These are phyloP conservation scores for Discoglossus pictus DNA, from an alignment of 2,797 vertebrate genomes.

Conservation along the genomic window DNA sequence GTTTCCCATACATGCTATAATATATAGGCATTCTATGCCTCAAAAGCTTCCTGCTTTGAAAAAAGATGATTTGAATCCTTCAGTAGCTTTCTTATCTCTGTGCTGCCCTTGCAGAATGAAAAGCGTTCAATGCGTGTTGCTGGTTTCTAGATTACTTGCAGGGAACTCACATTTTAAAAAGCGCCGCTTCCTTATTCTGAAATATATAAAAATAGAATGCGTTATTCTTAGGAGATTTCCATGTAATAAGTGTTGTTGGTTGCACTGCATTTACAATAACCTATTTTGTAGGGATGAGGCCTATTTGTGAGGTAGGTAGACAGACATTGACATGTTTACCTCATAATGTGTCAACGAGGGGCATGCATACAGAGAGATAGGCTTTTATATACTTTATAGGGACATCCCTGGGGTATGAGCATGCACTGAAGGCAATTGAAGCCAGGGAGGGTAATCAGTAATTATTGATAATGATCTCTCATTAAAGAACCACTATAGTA, in stretches of 20 bases:
- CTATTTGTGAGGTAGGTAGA: no score
- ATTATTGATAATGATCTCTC: no score
- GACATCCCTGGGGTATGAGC: no score
- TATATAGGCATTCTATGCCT: constrained; percentile 29
- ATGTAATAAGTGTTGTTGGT: constrained; percentile 11
- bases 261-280: no score
- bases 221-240: background rate
- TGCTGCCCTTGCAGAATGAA: constrained; percentile 46
- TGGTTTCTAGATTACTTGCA: constrained; percentile 28
- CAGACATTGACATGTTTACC: no score
- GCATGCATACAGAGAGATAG: no score
- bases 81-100: constrained; percentile 46
- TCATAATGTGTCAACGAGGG: no score
- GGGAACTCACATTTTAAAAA: constrained; percentile 33
- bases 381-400: no score
- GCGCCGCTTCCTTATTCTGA: constrained; percentile 23
- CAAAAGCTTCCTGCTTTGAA: constrained; percentile 44
- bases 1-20: background rate
- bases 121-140: constrained; percentile 34
- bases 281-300: no score
- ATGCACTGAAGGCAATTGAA: no score
- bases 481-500: no score
- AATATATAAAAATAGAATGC: constrained; percentile 17
- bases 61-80: constrained; percentile 49
- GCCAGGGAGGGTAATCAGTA: no score